Percentiles rank a stretch among this genome's conserved stretches.
Conservation (phyloP, 2,113 vertebrate genomes). For the Ammodytes dubius region DNA sequence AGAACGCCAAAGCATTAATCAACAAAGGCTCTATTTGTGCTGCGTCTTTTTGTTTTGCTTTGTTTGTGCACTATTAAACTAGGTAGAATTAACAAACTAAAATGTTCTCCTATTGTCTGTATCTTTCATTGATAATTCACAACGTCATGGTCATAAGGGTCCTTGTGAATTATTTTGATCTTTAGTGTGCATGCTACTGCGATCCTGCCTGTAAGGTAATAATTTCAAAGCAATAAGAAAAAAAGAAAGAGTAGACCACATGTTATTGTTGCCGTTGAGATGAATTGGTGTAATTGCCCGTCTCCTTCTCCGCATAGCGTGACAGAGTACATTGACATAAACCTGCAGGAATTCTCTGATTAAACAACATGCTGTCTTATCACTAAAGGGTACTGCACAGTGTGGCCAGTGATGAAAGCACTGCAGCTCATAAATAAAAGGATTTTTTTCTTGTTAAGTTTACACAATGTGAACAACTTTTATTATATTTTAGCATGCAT, state of each 20-base stretch:
- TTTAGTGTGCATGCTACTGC: neutral
- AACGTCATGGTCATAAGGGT: neutral
- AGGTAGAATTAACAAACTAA: neutral
- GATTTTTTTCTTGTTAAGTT: neutral
- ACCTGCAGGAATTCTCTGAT: slow-evolving; percentile 53
- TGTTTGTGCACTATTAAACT: slow-evolving; percentile 7
- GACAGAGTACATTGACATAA: slow-evolving; percentile 42
- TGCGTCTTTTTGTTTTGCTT: neutral
- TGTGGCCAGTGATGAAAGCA: slow-evolving; percentile 7
- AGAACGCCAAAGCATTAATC: neutral
- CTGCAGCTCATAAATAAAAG: slow-evolving; percentile 18
- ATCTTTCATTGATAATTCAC: neutral
- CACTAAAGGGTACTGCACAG: slow-evolving; percentile 2
- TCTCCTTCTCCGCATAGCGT: slow-evolving; percentile 29
- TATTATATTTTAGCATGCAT: neutral
- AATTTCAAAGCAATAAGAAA: slow-evolving; percentile 30
- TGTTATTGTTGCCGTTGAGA: slow-evolving; percentile 4
- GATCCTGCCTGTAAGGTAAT: neutral
- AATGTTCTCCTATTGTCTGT: neutral
- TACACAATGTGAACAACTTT: neutral
- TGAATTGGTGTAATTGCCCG: slow-evolving; percentile 38
- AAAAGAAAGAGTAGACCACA: neutral
- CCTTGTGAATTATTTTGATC: neutral
- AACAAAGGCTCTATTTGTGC: slow-evolving; percentile 17
- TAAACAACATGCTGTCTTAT: slow-evolving; percentile 27